phyloP scores from a whole-genome alignment of 2,113 vertebrate species.

The Acanthisitta chloris region DNA sequence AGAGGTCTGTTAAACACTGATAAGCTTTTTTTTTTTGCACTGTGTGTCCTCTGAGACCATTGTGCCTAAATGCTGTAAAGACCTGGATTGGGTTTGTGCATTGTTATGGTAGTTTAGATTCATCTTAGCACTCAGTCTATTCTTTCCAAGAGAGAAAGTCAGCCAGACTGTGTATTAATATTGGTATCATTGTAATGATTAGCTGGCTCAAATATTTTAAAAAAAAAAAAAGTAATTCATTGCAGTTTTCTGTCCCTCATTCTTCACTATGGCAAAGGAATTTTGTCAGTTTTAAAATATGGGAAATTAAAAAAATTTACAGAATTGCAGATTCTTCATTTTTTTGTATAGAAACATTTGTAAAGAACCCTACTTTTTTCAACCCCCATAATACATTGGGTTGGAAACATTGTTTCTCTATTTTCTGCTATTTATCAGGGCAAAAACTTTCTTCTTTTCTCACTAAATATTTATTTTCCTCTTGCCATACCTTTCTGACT shows the following conservation, averaged over 20 bases:
- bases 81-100: constrained; percentile 59
- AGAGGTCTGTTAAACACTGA: constrained; percentile 74
- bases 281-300: background rate
- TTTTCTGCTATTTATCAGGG: background rate
- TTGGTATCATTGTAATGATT: constrained; percentile 27
- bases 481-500: background rate
- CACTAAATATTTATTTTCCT: background rate
- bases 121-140: constrained; percentile 5
- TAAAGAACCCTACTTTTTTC: background rate
- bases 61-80: constrained; percentile 62
- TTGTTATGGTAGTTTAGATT: constrained; percentile 61
- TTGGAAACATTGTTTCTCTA: background rate
- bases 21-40: constrained; percentile 66
- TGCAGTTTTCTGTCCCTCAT: background rate
- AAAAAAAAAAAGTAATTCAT: background rate
- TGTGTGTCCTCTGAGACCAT: constrained; percentile 50
- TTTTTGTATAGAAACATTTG: background rate
- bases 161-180: constrained; percentile 56
- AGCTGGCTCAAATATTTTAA: background rate
- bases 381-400: rapidly evolving
- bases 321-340: background rate
- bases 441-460: background rate
- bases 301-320: background rate
- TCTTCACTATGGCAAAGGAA: background rate
- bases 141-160: constrained; percentile 52